A percentile compares a stretch with the other conserved stretches of the same genome.
Conservation (phyloP, 2,888 invertebrate species). For the Exocentrus adspersus region DNA sequence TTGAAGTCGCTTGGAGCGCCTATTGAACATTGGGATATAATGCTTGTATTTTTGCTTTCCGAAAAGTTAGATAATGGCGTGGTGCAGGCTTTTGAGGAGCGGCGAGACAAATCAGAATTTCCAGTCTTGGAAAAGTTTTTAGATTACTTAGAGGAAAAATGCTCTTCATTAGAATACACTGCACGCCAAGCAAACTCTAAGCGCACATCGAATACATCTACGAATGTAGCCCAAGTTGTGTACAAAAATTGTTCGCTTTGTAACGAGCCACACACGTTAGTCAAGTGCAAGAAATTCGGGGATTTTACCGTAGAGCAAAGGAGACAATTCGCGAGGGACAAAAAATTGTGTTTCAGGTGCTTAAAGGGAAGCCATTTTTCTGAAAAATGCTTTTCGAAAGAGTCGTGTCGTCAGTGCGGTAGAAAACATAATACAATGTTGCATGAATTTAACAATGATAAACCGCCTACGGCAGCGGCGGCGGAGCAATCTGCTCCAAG, state of each 20-base stretch:
- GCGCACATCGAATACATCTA: not conserved
- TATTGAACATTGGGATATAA: slow-evolving; percentile 2
- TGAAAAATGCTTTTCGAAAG: not conserved
- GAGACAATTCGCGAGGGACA: not conserved
- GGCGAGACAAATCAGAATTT: not conserved
- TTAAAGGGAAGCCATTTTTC: not conserved
- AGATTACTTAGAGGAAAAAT: not conserved
- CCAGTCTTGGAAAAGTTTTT: not conserved
- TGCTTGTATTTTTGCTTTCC: not conserved
- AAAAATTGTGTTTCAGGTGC: not conserved
- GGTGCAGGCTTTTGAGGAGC: not conserved
- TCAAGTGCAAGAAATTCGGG: not conserved
- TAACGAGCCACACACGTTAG: not conserved
- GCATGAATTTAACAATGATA: not conserved
- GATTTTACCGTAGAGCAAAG: not conserved
- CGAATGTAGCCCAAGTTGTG: not conserved
- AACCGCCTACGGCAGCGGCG: not conserved
- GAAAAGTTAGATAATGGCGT: not conserved
- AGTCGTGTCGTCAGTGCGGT: not conserved
- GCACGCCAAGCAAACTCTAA: not conserved
- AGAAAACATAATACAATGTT: not conserved
- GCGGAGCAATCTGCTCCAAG: not conserved
- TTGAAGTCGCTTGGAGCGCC: not conserved
- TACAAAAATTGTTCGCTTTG: not conserved
- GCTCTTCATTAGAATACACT: not conserved